Conservation (phyloP, 2,888 invertebrate species). For the Plebejus melissa region DNA sequence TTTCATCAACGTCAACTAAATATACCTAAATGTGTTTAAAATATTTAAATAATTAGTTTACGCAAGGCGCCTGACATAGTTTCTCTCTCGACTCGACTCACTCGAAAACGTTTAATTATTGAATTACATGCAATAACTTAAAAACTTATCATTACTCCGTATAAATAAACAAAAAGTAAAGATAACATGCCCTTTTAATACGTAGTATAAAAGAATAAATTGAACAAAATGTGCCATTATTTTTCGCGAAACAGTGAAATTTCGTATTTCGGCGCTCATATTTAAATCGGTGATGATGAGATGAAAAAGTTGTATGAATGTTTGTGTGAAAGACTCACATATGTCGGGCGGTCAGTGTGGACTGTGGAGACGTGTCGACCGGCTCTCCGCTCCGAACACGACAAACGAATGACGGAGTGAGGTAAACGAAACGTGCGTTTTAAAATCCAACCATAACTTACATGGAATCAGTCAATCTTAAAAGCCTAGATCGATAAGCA, state of each 20-base stretch:
- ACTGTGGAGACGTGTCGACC: conserved; percentile 30
- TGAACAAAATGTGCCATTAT: background rate
- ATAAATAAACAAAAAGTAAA: background rate
- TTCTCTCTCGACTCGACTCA: background rate
- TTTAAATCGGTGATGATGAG: background rate
- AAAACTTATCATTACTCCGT: conserved; percentile 2
- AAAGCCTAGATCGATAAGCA: conserved; percentile 31
- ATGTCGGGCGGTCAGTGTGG: conserved; percentile 25
- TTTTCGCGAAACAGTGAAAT: background rate
- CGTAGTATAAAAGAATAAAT: background rate
- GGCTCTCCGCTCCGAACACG: conserved; percentile 33
- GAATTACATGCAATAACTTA: conserved; percentile 12
- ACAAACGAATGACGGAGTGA: conserved; percentile 33
- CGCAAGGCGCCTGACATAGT: conserved; percentile 18
- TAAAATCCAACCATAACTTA: conserved; percentile 30
- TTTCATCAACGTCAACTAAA: conserved; percentile 16
- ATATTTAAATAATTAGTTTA: conserved; percentile 24
- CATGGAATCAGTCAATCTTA: conserved; percentile 34
- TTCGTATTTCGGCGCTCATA: background rate
- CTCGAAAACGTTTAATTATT: conserved; percentile 11
- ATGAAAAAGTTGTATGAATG: background rate
- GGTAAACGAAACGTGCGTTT: conserved; percentile 33
- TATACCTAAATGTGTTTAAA: conserved; percentile 20
- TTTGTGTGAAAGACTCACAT: conserved; percentile 17
- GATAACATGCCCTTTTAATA: background rate